phyloP scores from a whole-genome alignment of 2,888 invertebrate species.

The Xestia ashworthii region DNA sequence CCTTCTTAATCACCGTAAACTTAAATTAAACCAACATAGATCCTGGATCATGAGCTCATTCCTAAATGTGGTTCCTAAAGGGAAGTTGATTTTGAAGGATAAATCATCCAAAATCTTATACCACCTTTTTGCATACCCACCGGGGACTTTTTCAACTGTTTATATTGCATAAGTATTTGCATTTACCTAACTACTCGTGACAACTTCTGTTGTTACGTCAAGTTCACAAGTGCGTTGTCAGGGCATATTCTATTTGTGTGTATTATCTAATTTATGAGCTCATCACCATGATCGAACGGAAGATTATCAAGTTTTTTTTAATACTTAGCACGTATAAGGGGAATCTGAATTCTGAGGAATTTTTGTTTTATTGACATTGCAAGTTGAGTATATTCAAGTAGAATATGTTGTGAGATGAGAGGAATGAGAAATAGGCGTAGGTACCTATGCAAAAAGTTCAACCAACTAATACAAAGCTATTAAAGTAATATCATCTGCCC shows the following conservation, averaged over 20 bases:
- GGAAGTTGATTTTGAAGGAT: neutral
- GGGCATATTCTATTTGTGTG: conserved; percentile 71
- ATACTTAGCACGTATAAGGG: conserved; percentile 8
- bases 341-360: conserved; percentile 35
- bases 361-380: conserved; percentile 40
- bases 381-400: conserved; percentile 13
- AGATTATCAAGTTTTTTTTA: conserved; percentile 39
- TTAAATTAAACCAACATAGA: neutral
- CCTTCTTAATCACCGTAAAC: no score
- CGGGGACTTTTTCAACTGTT: neutral
- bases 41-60: neutral
- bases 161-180: neutral
- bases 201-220: neutral
- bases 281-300: conserved; percentile 47
- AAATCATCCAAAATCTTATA: neutral
- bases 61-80: no score
- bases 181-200: conserved; percentile 15
- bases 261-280: conserved; percentile 69
- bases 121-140: neutral
- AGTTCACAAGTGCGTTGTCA: conserved; percentile 17
- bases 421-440: no score
- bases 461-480: no score
- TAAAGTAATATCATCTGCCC: no score
- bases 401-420: neutral
- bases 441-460: no score